phyloP scores from a whole-genome alignment of 2,113 vertebrate species.

The Pimephales promelas region DNA sequence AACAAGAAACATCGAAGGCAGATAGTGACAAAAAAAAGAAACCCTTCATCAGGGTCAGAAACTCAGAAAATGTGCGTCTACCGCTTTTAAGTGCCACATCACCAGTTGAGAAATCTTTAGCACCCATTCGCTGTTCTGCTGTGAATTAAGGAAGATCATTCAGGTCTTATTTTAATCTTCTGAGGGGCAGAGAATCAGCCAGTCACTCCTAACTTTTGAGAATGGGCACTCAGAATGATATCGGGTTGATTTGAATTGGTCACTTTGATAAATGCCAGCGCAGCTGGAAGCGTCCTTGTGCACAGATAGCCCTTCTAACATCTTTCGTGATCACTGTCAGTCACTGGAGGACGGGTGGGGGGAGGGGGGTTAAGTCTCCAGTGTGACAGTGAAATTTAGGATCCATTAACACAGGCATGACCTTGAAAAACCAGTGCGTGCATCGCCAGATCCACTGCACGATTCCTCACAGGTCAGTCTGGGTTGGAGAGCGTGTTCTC shows the following conservation, averaged over 20 bases:
- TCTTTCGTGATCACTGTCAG: conserved; percentile 7
- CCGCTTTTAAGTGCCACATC: conserved; percentile 25
- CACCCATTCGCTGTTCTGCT: conserved; percentile 6
- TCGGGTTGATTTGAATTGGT: conserved; percentile 25
- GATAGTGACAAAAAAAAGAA: conserved; percentile 13
- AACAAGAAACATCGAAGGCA: conserved; percentile 22
- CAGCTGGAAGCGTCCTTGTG: neutral
- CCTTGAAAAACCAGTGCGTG: conserved; percentile 10
- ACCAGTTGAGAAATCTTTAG: neutral
- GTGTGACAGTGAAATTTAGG: conserved; percentile 6
- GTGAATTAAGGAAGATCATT: conserved; percentile 7
- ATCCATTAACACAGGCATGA: conserved; percentile 9
- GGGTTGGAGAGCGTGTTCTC: conserved; percentile 4
- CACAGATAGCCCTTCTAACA: conserved; percentile 21
- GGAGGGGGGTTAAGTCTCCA: neutral
- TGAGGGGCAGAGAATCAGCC: neutral
- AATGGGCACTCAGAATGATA: neutral
- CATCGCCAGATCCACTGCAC: conserved; percentile 4
- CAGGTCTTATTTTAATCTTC: neutral
- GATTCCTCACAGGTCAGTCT: conserved; percentile 18
- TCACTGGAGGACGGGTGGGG: neutral
- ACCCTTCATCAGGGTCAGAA: neutral
- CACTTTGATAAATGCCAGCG: conserved; percentile 28
- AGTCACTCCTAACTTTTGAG: neutral
- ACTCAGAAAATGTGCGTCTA: conserved; percentile 19